A percentile compares a stretch with the other conserved stretches of the same genome.
Evolutionary conservation across 2,888 invertebrate genomes (phyloP).

Genomic region (Agriopis aurantiaria): DNA sequence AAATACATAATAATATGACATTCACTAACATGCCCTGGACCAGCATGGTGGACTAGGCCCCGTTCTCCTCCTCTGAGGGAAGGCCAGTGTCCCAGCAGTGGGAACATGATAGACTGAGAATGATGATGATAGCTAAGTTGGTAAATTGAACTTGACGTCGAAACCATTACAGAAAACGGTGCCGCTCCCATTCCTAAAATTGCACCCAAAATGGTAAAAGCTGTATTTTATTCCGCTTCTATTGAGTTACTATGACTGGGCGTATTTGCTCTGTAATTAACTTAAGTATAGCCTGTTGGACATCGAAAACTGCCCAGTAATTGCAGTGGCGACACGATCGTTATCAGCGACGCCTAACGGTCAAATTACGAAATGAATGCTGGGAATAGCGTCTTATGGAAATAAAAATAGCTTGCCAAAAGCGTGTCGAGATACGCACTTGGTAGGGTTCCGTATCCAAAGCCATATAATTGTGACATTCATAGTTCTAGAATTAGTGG

Average conservation of each 20-base stretch:
- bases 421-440: too few species aligned
- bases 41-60: too few species aligned
- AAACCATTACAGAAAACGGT: constrained; percentile 20
- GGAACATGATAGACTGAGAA: too few species aligned
- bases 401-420: too few species aligned
- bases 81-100: too few species aligned
- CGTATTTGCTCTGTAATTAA: constrained; percentile 73
- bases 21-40: too few species aligned
- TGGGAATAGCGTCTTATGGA: not conserved
- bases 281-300: constrained; percentile 68
- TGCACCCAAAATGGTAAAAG: constrained; percentile 22
- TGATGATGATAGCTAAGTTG: not conserved
- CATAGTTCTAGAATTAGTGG: too few species aligned
- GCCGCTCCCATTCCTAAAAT: constrained; percentile 19
- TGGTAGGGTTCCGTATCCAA: too few species aligned
- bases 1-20: too few species aligned
- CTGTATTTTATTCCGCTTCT: constrained; percentile 20
- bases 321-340: constrained; percentile 72
- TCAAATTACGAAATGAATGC: constrained; percentile 70
- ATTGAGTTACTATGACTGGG: constrained; percentile 42
- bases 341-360: constrained; percentile 71
- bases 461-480: too few species aligned
- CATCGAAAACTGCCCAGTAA: constrained; percentile 70
- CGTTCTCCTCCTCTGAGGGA: too few species aligned
- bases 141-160: constrained; percentile 7